Evolutionary conservation across 2,797 vertebrate species (phyloP).

Genomic region (Leptatherina wallacei): DNA sequence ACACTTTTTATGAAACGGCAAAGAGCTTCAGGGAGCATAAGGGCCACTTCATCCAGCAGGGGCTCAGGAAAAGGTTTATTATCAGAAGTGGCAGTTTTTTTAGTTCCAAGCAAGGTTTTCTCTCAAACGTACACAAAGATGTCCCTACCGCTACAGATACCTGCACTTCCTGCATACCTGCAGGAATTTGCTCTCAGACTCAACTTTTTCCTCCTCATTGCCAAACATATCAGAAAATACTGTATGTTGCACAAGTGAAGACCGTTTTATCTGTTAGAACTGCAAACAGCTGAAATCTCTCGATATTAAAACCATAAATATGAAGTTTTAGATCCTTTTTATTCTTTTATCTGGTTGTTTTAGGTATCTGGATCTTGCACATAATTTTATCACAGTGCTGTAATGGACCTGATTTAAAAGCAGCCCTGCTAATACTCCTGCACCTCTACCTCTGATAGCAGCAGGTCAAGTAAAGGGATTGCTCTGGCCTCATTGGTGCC

Average conservation of each 20-base stretch:
- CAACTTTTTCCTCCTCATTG: constrained; percentile 9
- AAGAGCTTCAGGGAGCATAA: constrained; percentile 47
- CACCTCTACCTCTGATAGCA: constrained; percentile 39
- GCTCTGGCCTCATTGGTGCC: constrained; percentile 55
- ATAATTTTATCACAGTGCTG: constrained; percentile 9
- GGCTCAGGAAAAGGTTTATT: constrained; percentile 56
- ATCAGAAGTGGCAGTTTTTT: constrained; percentile 65
- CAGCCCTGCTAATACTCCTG: constrained; percentile 17
- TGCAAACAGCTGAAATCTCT: neutral
- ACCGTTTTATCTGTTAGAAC: neutral
- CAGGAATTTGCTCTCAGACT: constrained; percentile 29
- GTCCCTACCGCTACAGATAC: no score
- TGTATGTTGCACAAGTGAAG: neutral
- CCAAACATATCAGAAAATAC: constrained; percentile 11
- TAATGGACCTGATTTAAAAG: constrained; percentile 43
- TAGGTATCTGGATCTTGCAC: neutral
- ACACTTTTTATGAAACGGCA: constrained; percentile 52
- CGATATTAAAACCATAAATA: neutral
- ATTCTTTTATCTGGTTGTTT: neutral
- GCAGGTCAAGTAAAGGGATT: constrained; percentile 23
- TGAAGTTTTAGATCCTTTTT: neutral
- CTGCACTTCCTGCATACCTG: neutral
- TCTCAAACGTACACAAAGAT: neutral
- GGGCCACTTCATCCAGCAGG: constrained; percentile 53
- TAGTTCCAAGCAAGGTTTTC: constrained; percentile 41